Evolutionary conservation across 2,113 vertebrate genomes (phyloP).

Genomic region (Willisornis vidua): DNA sequence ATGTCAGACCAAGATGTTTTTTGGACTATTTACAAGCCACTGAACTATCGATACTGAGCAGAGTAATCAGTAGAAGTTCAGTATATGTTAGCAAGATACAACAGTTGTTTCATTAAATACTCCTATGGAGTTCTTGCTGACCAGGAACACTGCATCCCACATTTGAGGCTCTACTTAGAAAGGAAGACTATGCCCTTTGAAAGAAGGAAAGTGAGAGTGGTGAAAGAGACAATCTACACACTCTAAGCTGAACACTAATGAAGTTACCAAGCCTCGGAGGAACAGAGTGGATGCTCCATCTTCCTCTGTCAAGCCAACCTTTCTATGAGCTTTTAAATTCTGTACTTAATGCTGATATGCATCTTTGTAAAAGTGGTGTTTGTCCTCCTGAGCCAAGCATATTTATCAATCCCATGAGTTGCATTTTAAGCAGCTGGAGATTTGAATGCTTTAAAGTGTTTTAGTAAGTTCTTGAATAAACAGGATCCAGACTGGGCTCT

Average conservation of each 20-base stretch:
- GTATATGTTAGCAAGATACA: neutral
- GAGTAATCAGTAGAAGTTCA: neutral
- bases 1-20: neutral
- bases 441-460: neutral
- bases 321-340: slow-evolving; percentile 21
- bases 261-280: neutral
- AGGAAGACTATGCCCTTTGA: neutral
- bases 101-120: neutral
- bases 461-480: neutral
- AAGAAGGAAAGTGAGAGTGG: neutral
- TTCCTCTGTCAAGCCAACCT: neutral
- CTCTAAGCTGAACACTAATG: neutral
- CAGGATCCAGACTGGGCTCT: neutral
- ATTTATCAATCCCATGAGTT: neutral
- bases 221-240: neutral
- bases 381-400: neutral
- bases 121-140: neutral
- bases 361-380: slow-evolving; percentile 13
- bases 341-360: neutral
- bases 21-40: neutral
- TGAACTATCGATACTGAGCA: neutral
- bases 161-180: neutral
- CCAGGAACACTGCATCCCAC: neutral
- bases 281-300: slow-evolving; percentile 7
- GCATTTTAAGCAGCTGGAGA: neutral